These are phyloP conservation scores for Alca torda DNA, from an alignment of 2,797 vertebrate species.

Conservation along the genomic window DNA sequence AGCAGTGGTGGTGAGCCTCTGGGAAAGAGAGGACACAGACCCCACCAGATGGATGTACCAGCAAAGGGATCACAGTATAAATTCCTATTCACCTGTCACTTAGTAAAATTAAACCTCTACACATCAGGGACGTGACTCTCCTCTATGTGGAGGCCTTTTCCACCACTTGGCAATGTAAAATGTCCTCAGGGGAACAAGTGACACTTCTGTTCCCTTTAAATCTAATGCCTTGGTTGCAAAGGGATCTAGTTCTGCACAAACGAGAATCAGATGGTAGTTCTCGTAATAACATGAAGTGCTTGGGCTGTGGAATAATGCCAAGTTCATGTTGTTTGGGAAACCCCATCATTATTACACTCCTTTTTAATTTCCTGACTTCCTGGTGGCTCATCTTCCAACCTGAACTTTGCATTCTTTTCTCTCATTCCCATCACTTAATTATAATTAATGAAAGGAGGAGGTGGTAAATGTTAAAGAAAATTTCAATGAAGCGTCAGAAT, in stretches of 20 bases:
- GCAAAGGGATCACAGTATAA: background rate
- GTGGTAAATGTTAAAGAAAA: background rate
- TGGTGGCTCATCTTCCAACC: background rate
- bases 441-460: background rate
- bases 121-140: background rate
- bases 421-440: background rate
- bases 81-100: background rate
- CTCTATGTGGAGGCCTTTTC: background rate
- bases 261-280: background rate
- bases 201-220: background rate
- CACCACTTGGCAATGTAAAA: background rate
- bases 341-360: background rate
- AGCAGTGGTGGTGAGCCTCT: background rate
- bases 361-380: conserved; percentile 27
- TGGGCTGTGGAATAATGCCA: background rate
- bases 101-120: background rate
- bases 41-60: background rate
- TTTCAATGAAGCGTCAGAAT: background rate
- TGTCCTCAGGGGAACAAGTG: background rate
- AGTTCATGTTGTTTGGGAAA: conserved; percentile 29
- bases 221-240: background rate
- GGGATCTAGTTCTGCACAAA: background rate
- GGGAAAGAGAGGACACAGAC: background rate
- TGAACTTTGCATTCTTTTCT: background rate
- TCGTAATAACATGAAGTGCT: background rate